A percentile compares a stretch with the other conserved stretches of the same genome.
phyloP scores from a whole-genome alignment of 2,113 vertebrate genomes.

The Macheiramphus alcinus region DNA sequence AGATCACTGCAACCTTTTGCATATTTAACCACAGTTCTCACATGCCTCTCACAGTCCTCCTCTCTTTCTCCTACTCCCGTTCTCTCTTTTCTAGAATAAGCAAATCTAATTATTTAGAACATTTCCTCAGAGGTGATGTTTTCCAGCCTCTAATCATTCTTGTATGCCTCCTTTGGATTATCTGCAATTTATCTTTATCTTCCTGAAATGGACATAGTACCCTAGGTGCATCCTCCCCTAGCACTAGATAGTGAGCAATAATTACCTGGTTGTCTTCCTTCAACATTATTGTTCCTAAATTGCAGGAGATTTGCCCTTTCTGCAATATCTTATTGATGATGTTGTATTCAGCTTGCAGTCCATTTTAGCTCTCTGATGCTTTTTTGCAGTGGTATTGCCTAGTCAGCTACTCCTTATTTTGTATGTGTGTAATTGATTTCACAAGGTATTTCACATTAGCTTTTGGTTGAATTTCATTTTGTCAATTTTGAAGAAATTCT shows the following conservation, averaged over 20 bases:
- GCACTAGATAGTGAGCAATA: neutral
- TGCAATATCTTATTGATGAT: neutral
- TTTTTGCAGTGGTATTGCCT: neutral
- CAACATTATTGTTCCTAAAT: neutral
- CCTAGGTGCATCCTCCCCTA: neutral
- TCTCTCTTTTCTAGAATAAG: neutral
- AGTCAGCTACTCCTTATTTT: neutral
- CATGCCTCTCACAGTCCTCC: neutral
- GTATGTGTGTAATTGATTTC: neutral
- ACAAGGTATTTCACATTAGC: neutral
- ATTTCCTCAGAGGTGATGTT: constrained; percentile 21
- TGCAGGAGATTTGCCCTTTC: neutral
- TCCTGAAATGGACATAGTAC: neutral
- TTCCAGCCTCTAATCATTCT: constrained; percentile 18
- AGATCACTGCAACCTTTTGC: neutral
- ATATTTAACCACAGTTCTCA: neutral
- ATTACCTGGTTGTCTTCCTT: neutral
- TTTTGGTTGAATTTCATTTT: neutral
- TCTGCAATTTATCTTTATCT: constrained; percentile 34
- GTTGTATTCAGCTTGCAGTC: neutral
- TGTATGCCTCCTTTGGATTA: neutral
- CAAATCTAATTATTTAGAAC: constrained; percentile 44
- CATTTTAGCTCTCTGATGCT: neutral
- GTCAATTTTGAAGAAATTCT: neutral
- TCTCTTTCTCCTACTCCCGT: neutral